Conservation (phyloP, 2,888 invertebrate species). For the Dendrolimus houi region DNA sequence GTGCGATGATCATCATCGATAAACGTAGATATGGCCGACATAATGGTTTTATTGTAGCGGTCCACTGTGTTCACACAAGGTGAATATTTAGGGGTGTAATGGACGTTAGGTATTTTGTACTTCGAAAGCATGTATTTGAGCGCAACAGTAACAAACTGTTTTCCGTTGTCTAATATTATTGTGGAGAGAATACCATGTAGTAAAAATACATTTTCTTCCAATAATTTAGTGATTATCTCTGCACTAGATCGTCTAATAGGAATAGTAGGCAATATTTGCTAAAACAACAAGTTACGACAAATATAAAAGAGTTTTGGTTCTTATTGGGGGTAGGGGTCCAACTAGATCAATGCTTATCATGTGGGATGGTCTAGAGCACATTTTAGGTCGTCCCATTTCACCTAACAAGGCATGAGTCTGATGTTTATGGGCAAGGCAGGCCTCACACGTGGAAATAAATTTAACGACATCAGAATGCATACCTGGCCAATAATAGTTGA, state of each 20-base stretch:
- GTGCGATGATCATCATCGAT: not conserved
- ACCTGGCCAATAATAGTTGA: too few relatives aligned
- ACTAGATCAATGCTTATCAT: too few relatives aligned
- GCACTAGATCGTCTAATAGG: slow-evolving; percentile 13
- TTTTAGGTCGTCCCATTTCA: too few relatives aligned
- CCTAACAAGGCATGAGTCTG: too few relatives aligned
- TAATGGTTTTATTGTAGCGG: slow-evolving; percentile 17
- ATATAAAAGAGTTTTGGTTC: too few relatives aligned
- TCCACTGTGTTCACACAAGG: slow-evolving; percentile 11
- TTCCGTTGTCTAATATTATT: slow-evolving; percentile 19
- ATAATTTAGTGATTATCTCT: slow-evolving; percentile 1
- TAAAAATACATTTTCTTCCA: slow-evolving; percentile 18
- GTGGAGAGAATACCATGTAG: slow-evolving; percentile 22
- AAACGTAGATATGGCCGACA: too few relatives aligned
- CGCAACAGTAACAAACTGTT: slow-evolving; percentile 14
- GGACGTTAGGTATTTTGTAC: slow-evolving; percentile 17
- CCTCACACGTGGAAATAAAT: too few relatives aligned
- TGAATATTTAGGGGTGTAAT: slow-evolving; percentile 7
- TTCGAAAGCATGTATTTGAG: slow-evolving; percentile 7
- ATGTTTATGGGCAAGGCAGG: too few relatives aligned
- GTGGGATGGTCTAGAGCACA: too few relatives aligned
- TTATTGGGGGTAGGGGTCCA: too few relatives aligned
- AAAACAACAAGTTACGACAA: too few relatives aligned
- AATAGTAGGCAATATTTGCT: slow-evolving; percentile 5
- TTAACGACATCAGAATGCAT: too few relatives aligned